These are phyloP conservation scores for Pseudopipra pipra DNA, from an alignment of 2,113 vertebrate species.

Conservation along the genomic window DNA sequence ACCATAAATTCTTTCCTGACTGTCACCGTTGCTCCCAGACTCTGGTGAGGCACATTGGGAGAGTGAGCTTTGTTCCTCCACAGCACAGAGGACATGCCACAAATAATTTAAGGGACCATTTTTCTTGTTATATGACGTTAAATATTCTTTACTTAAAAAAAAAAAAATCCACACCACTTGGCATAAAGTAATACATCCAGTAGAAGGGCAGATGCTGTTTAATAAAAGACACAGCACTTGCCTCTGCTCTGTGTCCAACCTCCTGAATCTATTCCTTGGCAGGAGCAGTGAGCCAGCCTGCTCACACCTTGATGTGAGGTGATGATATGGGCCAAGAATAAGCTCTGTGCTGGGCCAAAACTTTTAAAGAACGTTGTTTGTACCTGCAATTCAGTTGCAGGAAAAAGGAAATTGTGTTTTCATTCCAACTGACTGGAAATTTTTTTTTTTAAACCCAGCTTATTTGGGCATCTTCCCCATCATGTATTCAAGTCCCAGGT, in stretches of 20 bases:
- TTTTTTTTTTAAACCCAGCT: accelerated
- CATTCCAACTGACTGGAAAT: background rate
- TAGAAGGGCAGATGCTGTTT: slow-evolving; percentile 61
- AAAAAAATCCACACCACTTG: slow-evolving; percentile 34
- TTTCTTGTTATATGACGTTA: slow-evolving; percentile 51
- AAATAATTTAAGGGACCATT: slow-evolving; percentile 67
- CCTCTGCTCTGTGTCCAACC: slow-evolving; percentile 9
- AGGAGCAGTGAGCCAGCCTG: background rate
- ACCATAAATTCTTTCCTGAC: slow-evolving; percentile 57
- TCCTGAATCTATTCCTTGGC: background rate
- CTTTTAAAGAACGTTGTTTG: background rate
- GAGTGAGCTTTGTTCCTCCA: slow-evolving; percentile 57
- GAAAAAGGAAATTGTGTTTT: background rate
- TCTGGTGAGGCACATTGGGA: background rate
- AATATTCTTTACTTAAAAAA: slow-evolving; percentile 64
- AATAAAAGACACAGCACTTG: slow-evolving; percentile 27
- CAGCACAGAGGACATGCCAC: slow-evolving; percentile 58
- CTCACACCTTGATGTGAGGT: background rate
- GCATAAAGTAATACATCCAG: slow-evolving; percentile 47
- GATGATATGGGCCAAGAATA: background rate
- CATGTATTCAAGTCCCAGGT: accelerated
- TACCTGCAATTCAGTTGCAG: background rate
- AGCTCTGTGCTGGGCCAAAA: background rate
- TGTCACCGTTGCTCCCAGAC: slow-evolving; percentile 37
- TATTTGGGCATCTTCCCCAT: background rate